Percentiles rank a stretch among this genome's conserved stretches.
These are phyloP conservation scores for Drosophila mimetica DNA, from an alignment of 2,888 invertebrate species.

Conservation along the genomic window DNA sequence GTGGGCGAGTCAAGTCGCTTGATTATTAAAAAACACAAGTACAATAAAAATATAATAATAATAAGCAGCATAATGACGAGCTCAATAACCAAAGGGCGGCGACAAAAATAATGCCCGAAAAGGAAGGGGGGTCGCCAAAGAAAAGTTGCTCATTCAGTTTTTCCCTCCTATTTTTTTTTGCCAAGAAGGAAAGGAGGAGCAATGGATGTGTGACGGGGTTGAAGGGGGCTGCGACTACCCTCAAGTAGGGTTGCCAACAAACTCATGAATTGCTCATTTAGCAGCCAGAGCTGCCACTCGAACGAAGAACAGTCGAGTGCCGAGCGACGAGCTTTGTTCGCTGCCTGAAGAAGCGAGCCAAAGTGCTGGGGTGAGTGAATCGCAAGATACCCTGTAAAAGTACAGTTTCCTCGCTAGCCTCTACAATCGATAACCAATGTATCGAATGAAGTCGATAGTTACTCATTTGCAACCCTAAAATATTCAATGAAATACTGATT, in stretches of 20 bases:
- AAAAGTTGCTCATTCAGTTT: conserved; percentile 13
- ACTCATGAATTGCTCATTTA: conserved; percentile 78
- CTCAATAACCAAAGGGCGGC: conserved; percentile 51
- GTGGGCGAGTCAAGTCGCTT: conserved; percentile 61
- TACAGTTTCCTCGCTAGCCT: neutral
- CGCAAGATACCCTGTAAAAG: conserved; percentile 1
- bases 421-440: too few species aligned
- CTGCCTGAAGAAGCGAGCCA: conserved; percentile 2
- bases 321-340: conserved; percentile 53
- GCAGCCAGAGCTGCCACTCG: conserved; percentile 68
- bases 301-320: conserved; percentile 42
- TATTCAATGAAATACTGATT: too few species aligned
- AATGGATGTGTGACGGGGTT: conserved; percentile 18
- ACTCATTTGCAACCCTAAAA: too few species aligned
- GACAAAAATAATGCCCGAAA: conserved; percentile 26
- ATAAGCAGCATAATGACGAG: conserved; percentile 59
- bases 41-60: conserved; percentile 70
- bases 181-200: conserved; percentile 5
- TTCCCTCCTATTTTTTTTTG: neutral
- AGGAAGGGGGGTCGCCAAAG: neutral
- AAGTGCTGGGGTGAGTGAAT: neutral
- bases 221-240: conserved; percentile 29
- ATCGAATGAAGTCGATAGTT: too few species aligned
- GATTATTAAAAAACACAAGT: conserved; percentile 74
- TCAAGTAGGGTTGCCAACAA: conserved; percentile 75